Evolutionary conservation across 2,113 vertebrate species (phyloP), one percentile per base, ranked within the genome.

Genomic region (Tachycineta bicolor): DNA sequence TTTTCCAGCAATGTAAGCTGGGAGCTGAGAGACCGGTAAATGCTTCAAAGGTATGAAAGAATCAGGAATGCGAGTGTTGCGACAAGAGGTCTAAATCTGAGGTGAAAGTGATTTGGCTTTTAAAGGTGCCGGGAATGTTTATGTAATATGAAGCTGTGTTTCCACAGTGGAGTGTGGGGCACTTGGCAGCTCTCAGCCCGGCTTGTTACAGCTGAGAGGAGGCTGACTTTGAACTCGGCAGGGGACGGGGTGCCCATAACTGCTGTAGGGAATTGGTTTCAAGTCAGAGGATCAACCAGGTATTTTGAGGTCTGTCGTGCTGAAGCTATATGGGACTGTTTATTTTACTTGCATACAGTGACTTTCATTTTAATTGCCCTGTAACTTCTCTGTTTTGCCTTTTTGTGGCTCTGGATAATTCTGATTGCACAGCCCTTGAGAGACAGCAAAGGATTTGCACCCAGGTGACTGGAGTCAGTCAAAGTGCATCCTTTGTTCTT

Each of bases 171-270:
- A 95, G 95, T 69, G 94, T 92, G 95, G 85, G 95, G 95, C 93
- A 76, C 91, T 97, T 96, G 96, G 97, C 98, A 94, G 95, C 93
- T 92, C 86, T 95, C 76, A 44, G 77, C 64, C 5, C 7, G 90
- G 91, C 96, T 89, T 85, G 76, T 96, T 97, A 94, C 75, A 86
- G 44, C 81, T 21, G 71, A 89, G 96, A 91, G 94, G 52, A 93
- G 84, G 12, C 74, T 56, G 92, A 77, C 97, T 98, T 98, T 98
- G 97, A 98, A 98, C 98, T 98, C 97, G 19, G 97, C 86, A 47
- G 96, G 97, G 93, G 95, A 91, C 28, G 56, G 82, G 95, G 90
- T 69, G 62, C 94, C 63, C 22, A 21, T 79, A 88, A 53, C 95
- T 91, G 97, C 96, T 97, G 39, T 60, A 82, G 95, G 96, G 97